Percentiles rank a stretch among this genome's conserved stretches.
Evolutionary conservation across 2,113 vertebrate species (phyloP).

Genomic region (Poeciliopsis occidentalis): DNA sequence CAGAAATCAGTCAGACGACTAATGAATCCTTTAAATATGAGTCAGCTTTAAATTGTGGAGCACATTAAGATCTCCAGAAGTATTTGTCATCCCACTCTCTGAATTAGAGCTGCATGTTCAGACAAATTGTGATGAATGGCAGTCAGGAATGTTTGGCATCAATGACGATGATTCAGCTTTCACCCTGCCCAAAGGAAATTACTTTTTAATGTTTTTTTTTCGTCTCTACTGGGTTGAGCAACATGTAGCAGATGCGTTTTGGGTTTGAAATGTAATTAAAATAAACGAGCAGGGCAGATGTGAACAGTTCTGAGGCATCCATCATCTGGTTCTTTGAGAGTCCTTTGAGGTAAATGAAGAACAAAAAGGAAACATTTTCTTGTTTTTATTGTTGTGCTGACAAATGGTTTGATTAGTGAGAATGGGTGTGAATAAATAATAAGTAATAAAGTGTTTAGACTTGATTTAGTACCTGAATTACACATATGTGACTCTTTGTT

Average conservation of each 20-base stretch:
- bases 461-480: not conserved
- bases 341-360: not conserved
- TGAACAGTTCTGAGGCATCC: not conserved
- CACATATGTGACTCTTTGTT: not conserved
- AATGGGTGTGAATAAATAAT: not conserved
- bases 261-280: constrained; percentile 12
- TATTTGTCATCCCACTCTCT: constrained; percentile 1
- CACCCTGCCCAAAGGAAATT: not conserved
- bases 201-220: not conserved
- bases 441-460: not conserved
- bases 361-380: not conserved
- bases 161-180: constrained; percentile 1
- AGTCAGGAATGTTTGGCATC: constrained; percentile 32
- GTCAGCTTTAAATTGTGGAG: constrained; percentile 6
- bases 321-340: not conserved
- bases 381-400: not conserved
- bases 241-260: constrained; percentile 8
- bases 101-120: constrained; percentile 11
- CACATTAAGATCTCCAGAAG: not conserved
- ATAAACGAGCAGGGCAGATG: not conserved
- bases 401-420: not conserved
- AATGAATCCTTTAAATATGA: constrained; percentile 19
- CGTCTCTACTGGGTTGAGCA: constrained; percentile 18
- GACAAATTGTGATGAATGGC: constrained; percentile 6
- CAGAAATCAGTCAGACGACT: constrained; percentile 5